Evolutionary conservation across 1,140 invertebrate genomes (phyloP), one percentile per base, ranked within the genome.

Genomic region (Steinernema feltiae): DNA sequence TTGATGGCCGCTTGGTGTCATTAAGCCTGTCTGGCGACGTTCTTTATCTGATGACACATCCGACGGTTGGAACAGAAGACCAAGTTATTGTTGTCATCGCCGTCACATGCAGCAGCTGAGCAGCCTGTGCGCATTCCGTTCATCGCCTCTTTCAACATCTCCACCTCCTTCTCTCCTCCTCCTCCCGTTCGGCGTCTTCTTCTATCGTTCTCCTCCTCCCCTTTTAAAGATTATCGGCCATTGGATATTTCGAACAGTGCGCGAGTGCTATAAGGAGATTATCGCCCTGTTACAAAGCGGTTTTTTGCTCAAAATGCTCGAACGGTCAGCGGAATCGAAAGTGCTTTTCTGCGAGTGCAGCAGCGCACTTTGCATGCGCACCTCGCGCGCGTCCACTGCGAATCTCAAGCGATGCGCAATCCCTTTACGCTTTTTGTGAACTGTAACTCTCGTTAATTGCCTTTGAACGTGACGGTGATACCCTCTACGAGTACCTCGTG

Each of bases 221-320:
- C 53, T 27, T 63, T 17, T 15, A 27, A 63, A 27, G 24, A 63
- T 63, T 63, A 17, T 27, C 12, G 53, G 24, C 53, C 53, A 27
- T 63, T 63, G 53, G 53, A 63, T 63, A 63, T 63, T 63, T 63
- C 53, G 53, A 41, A 63, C 53, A 63, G 53, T n/a, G 41, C 53
- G 24, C 53, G 7, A 21, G 2, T 63, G 53, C 53, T 63, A n/a
- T 63, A 63, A 63, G 24, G 53, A 63, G 53, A 63, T 63, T 63
- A 63, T 27, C 15, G 15, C 53, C 3, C 53, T 63, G 24, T 63
- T 63, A 12, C 12, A 63, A 63, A 63, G 53, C 53, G 53, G 53
- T 63, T 63, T 63, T 63, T 63, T 46, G n/a, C n/a, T 7, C 7
- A 46, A 46, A 46, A 18, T 41, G 53, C 7, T 17, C 53, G 3